Percentiles rank a stretch among this genome's conserved stretches.
phyloP scores from a whole-genome alignment of 2,888 invertebrate species.

The Achlya flavicornis region DNA sequence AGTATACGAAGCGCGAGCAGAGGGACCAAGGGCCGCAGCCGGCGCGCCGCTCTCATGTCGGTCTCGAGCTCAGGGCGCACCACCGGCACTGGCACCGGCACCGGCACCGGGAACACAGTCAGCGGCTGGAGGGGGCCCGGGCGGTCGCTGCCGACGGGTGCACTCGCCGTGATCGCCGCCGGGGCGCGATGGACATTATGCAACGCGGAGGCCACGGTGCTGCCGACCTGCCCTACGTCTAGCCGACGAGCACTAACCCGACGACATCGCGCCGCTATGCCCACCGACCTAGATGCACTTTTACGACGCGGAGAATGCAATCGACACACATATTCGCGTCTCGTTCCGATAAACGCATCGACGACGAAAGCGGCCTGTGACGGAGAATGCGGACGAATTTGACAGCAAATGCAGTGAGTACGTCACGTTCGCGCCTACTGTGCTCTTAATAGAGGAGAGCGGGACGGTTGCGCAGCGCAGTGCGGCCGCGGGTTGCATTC shows the following conservation, averaged over 20 bases:
- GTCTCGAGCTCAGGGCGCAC: slow-evolving; percentile 29
- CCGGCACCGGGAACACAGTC: slow-evolving; percentile 24
- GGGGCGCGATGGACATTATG: slow-evolving; percentile 71
- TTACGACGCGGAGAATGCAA: slow-evolving; percentile 80
- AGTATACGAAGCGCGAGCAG: slow-evolving; percentile 69
- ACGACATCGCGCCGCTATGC: slow-evolving; percentile 69
- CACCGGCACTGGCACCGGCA: slow-evolving; percentile 17
- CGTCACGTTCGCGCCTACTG: slow-evolving; percentile 77
- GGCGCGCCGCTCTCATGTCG: slow-evolving; percentile 55
- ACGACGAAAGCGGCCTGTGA: slow-evolving; percentile 83
- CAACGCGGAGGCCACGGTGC: slow-evolving; percentile 58
- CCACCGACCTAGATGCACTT: slow-evolving; percentile 83
- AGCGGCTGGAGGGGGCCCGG: slow-evolving; percentile 35
- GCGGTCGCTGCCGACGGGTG: slow-evolving; percentile 39
- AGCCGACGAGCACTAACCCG: slow-evolving; percentile 74
- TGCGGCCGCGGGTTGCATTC: slow-evolving; percentile 77
- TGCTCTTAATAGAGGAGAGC: slow-evolving; percentile 65
- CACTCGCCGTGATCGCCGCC: slow-evolving; percentile 58
- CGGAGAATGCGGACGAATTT: slow-evolving; percentile 82
- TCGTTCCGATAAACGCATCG: slow-evolving; percentile 84
- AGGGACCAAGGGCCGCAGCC: slow-evolving; percentile 64
- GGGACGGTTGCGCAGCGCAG: slow-evolving; percentile 65
- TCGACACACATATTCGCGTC: slow-evolving; percentile 83
- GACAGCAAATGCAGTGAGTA: slow-evolving; percentile 79
- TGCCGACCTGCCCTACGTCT: slow-evolving; percentile 81